phyloP scores from a whole-genome alignment of 2,113 vertebrate genomes.

The Calonectris borealis region DNA sequence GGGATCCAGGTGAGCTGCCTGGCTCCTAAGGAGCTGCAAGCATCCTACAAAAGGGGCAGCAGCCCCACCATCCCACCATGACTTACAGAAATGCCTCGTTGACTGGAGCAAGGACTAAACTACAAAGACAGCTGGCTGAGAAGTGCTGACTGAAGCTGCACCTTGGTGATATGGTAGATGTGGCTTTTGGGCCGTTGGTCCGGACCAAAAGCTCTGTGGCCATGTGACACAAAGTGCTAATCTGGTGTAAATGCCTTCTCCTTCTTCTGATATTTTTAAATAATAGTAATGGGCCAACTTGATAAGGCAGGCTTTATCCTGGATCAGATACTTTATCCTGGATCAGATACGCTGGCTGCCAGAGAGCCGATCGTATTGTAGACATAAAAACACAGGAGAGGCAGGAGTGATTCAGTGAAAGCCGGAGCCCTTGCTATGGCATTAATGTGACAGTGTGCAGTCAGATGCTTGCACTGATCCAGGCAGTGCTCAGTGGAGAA shows the following conservation, averaged over 20 bases:
- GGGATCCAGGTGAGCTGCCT: neutral
- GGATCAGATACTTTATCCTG: neutral
- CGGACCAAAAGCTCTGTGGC: neutral
- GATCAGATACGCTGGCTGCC: neutral
- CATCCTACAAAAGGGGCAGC: neutral
- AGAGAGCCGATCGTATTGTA: neutral
- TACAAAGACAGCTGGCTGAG: neutral
- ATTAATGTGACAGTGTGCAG: neutral
- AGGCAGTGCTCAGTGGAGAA: neutral
- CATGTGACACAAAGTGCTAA: neutral
- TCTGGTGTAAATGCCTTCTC: neutral
- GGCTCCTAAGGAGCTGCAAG: neutral
- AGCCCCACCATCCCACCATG: neutral
- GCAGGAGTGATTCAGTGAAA: neutral
- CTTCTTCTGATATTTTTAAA: neutral
- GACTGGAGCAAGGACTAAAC: neutral
- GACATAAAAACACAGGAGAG: neutral
- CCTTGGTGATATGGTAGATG: neutral
- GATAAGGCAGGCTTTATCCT: neutral
- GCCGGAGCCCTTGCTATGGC: neutral
- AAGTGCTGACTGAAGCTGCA: neutral
- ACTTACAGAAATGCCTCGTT: neutral
- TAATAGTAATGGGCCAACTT: neutral
- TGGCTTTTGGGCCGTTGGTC: neutral
- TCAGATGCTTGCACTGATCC: neutral